phyloP scores from a whole-genome alignment of 1,140 invertebrate species.

The Chelonus insularis region DNA sequence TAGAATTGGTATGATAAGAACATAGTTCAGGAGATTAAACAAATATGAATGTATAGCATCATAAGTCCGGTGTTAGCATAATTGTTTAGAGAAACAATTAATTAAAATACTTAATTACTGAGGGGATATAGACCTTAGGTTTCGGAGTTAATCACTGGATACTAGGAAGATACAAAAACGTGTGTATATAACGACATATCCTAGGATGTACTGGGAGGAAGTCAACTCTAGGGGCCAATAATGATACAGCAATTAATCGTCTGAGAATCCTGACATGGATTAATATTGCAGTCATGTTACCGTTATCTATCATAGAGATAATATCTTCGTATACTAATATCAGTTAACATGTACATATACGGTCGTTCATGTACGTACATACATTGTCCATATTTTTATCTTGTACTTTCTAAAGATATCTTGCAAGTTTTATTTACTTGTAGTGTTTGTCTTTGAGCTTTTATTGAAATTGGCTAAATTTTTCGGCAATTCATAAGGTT shows the following conservation, averaged over 20 bases:
- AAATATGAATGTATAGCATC: no score
- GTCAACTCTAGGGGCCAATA: constrained; percentile 10
- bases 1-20: no score
- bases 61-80: no score
- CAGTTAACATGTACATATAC: not conserved
- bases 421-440: not conserved
- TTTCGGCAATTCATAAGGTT: no score
- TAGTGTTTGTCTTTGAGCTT: no score
- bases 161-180: no score
- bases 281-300: constrained; percentile 8
- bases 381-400: not conserved
- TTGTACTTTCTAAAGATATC: not conserved
- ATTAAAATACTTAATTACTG: constrained; percentile 40
- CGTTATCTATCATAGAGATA: constrained; percentile 13
- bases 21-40: no score
- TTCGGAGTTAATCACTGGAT: constrained; percentile 29
- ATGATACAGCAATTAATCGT: constrained; percentile 19
- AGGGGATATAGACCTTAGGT: constrained; percentile 37
- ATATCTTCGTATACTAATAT: constrained; percentile 4
- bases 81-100: constrained; percentile 36
- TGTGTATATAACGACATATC: not conserved
- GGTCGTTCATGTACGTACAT: not conserved
- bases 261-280: constrained; percentile 18
- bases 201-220: not conserved
- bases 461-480: no score